Base-by-base conservation (phyloP, 2,888 invertebrate genomes). In the Griposia aprilina region DNA sequence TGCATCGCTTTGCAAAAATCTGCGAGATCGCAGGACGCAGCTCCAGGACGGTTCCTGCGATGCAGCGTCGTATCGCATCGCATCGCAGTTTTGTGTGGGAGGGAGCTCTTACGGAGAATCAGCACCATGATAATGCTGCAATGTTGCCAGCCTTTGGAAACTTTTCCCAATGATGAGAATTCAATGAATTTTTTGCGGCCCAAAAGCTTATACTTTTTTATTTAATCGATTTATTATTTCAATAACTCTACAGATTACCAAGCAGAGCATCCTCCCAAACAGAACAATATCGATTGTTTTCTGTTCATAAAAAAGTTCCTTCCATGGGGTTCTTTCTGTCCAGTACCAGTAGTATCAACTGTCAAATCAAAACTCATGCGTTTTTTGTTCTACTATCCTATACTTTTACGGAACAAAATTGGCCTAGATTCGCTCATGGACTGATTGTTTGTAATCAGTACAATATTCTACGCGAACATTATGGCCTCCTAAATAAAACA, bases 371-470 rank as follows among this genome's bases (percentile, higher is more conserved):
- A 52, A 23, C 8, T 26, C 26, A 50, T 7, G 11, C 26, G 20
- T 13, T 3, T 26, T 48, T 30, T 57, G n/a, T 50, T 50, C 13
- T 7, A 17, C 1, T 23, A 45, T 3, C 6, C 8, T 20, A 15
- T 60, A n/a, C 3, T 13, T 36, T 23, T 20, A 11, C 6, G 5
- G 15, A 55, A 36, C 41, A 52, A 11, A 36, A 50, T 57, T 55
- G 45, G n/a, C 17, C 4, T 52, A 66, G 13, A 50, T 75, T 65
- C 20, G 10, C 30, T 48, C 8, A 36, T 41, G 17, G 23, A 48
- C 48, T 6, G 17, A 50, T 76, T 41, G 30, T 52, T 26, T 57
- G 3, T 50, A 66, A 76, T 76, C 26, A 76, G 41, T 13, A 23
- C 63, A 60, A 10, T 55, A 57, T 66, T n/a, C 7, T 30, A 60